A percentile compares a stretch with the other conserved stretches of the same genome.
Evolutionary conservation across 2,888 invertebrate genomes (phyloP).

Genomic region (Tillus elongatus): DNA sequence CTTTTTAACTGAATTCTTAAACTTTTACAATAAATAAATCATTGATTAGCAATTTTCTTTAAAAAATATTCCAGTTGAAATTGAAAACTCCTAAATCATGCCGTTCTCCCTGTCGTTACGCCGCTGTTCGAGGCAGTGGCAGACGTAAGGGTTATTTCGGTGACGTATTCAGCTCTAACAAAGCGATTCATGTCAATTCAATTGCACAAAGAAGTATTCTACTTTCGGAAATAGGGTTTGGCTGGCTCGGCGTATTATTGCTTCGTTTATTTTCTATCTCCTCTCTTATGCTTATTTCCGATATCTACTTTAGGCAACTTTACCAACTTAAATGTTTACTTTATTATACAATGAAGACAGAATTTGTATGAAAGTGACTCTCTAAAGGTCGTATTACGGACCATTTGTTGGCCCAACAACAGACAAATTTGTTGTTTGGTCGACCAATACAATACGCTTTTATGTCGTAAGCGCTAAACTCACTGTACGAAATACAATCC

Average conservation of each 20-base stretch:
- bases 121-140: slow-evolving; percentile 11
- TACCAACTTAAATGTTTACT: slow-evolving; percentile 3
- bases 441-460: too few species aligned
- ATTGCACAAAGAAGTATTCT: slow-evolving; percentile 37
- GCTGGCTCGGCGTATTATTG: slow-evolving; percentile 15
- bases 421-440: too few species aligned
- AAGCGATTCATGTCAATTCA: slow-evolving; percentile 38
- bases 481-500: too few species aligned
- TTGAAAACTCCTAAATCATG: too few species aligned
- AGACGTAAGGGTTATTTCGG: slow-evolving; percentile 34
- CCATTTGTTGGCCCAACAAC: too few species aligned
- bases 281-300: neutral
- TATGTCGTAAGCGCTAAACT: too few species aligned
- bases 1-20: too few species aligned
- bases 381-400: slow-evolving; percentile 1
- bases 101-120: too few species aligned
- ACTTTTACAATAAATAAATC: too few species aligned
- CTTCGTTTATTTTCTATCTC: slow-evolving; percentile 3
- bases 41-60: too few species aligned
- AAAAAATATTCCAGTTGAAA: too few species aligned
- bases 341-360: slow-evolving; percentile 2
- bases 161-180: slow-evolving; percentile 35
- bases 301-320: neutral
- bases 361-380: slow-evolving; percentile 2
- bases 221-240: slow-evolving; percentile 30